A percentile compares a stretch with the other conserved stretches of the same genome.
phyloP scores from a whole-genome alignment of 2,797 vertebrate genomes.

The Malurus leucopterus region DNA sequence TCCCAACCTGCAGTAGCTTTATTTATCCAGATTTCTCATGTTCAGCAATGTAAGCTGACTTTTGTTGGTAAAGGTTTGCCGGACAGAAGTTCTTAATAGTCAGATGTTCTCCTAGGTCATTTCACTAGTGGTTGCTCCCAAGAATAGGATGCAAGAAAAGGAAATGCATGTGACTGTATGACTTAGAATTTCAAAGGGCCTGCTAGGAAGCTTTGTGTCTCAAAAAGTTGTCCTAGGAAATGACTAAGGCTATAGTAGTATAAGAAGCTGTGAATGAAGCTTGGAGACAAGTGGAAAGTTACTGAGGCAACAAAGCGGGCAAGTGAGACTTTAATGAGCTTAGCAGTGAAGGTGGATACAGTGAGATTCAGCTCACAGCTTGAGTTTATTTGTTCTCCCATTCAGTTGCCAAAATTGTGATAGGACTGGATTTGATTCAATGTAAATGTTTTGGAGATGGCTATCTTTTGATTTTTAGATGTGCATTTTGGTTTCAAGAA shows the following conservation, averaged over 20 bases:
- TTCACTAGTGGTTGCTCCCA: not conserved
- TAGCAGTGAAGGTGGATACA: not conserved
- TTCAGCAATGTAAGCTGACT: not conserved
- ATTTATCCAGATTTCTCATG: not conserved
- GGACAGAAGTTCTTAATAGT: not conserved
- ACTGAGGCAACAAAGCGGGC: not conserved
- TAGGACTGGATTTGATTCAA: not conserved
- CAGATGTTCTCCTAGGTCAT: not conserved
- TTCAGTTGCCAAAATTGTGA: not conserved
- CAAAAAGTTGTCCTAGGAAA: not conserved
- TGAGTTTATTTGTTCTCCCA: not conserved
- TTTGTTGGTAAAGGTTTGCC: not conserved
- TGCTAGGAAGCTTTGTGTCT: not conserved
- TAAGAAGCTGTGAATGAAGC: not conserved
- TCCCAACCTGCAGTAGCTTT: not conserved
- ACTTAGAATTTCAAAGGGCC: not conserved
- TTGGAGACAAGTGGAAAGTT: not conserved
- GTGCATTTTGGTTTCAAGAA: not conserved
- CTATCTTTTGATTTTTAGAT: not conserved
- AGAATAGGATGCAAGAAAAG: not conserved
- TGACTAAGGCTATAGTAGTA: not conserved
- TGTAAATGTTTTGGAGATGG: not conserved
- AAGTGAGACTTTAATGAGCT: not conserved
- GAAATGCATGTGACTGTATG: accelerated
- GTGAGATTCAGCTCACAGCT: not conserved